Evolutionary conservation across 2,113 vertebrate species (phyloP), one percentile per base, ranked within the genome.

Genomic region (Cephalopholis sonnerati): DNA sequence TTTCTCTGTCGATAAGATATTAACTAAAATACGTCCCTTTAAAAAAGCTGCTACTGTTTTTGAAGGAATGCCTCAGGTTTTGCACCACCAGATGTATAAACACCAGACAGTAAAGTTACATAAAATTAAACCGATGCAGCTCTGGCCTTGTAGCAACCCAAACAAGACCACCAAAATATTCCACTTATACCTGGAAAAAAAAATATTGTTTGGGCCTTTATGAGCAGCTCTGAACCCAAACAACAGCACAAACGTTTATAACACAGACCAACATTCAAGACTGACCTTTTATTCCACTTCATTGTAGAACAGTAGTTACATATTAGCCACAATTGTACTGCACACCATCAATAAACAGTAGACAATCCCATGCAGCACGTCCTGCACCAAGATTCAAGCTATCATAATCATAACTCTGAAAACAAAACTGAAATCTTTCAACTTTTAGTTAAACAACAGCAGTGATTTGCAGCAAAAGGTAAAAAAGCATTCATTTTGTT

Each of bases 251-350:
- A 25, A 44, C 10, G 12, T 20, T 57, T 10, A 50, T 10, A 27
- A 13, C 6, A 61, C 12, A 84, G 32, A 44, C 41, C 13, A 8
- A 54, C 46, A 39, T 57, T 68, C 15, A 63, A 20, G n/a, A 36
- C 3, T 24, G 44, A 84, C 71, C 82, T 75, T 68, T 55, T 53
- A 74, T 36, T 81, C 62, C 15, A 69, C 22, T 55, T 53, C 13
- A 54, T 25, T 72, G n/a, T 27, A 68, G 48, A 32, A 51, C 18
- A 1, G n/a, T 46, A 61, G 77, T 76, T 85, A 74, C n/a, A 73
- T 25, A 46, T 81, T 61, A 72, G 74, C 70, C 62, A 57, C 62
- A 65, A 4, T 25, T 48, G 1, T 5, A 25, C n/a, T 57, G 55
- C 18, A 71, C 57, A 51, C n/a, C 13, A 3, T 66, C 55, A 53